Conservation (phyloP, 2,797 vertebrate genomes). For the Hoplostethus mediterraneus region DNA sequence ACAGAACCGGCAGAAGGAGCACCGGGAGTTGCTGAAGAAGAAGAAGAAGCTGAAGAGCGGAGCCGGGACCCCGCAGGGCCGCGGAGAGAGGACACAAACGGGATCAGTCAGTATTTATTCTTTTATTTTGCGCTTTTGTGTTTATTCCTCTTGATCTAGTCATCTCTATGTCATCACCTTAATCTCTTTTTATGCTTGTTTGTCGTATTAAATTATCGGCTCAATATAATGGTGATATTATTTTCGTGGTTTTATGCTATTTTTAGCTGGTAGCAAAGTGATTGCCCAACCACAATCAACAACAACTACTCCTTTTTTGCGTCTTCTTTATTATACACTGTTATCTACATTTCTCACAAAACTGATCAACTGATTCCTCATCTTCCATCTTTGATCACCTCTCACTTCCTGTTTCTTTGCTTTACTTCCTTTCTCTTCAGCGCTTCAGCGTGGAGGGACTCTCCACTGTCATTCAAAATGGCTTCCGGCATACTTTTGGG, state of each 20-base stretch:
- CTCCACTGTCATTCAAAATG: conserved; percentile 97
- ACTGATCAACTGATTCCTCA: not conserved
- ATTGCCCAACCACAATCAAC: no score
- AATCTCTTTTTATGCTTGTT: not conserved
- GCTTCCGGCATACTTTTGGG: conserved; percentile 97
- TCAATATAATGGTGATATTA: not conserved
- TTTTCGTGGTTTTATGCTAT: not conserved
- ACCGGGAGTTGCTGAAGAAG: conserved; percentile 92
- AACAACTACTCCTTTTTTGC: no score
- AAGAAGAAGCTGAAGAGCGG: conserved; percentile 91
- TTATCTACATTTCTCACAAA: not conserved
- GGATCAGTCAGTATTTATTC: conserved; percentile 84
- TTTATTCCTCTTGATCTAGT: not conserved
- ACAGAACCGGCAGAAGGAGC: conserved; percentile 95
- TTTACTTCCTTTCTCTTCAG: conserved; percentile 85
- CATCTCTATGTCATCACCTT: not conserved
- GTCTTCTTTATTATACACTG: not conserved
- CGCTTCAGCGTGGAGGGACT: conserved; percentile 99
- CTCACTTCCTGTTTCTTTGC: conserved; percentile 29
- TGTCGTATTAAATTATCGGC: not conserved
- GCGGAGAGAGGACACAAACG: conserved; percentile 60
- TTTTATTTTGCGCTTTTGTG: not conserved
- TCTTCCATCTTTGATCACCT: not conserved
- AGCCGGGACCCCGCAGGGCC: conserved; percentile 75
- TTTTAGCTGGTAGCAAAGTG: not conserved